These are phyloP conservation scores for Lasioglossum albipes DNA, from an alignment of 1,140 invertebrate genomes.

Conservation along the genomic window DNA sequence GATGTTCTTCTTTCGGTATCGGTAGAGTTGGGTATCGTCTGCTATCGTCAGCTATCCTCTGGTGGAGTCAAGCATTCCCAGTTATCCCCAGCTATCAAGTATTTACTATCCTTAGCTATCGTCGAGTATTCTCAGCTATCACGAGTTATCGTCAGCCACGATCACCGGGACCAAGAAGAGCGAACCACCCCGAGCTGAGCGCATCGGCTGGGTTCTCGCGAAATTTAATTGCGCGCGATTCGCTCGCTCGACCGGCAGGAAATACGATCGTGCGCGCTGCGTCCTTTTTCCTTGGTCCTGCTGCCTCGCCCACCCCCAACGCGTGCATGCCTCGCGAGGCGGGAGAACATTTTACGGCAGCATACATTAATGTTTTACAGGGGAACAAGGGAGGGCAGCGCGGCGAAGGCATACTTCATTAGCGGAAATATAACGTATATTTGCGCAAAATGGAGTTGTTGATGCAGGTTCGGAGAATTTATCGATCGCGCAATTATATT, in stretches of 20 bases:
- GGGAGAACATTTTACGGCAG: constrained; percentile 31
- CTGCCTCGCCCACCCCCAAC: background rate
- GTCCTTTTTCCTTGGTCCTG: background rate
- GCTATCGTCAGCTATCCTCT: too few species aligned
- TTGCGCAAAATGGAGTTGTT: constrained; percentile 41
- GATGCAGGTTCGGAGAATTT: constrained; percentile 45
- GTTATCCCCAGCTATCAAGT: too few species aligned
- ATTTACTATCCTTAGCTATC: too few species aligned
- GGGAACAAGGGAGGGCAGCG: constrained; percentile 20
- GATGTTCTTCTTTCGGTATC: too few species aligned
- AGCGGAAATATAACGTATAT: constrained; percentile 42
- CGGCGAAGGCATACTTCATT: constrained; percentile 41
- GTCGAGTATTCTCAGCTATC: too few species aligned
- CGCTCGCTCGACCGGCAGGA: background rate
- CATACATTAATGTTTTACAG: constrained; percentile 40
- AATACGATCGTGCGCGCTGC: background rate
- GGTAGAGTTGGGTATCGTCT: too few species aligned
- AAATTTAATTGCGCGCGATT: constrained; percentile 48
- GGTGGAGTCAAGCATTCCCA: too few species aligned
- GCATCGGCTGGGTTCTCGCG: constrained; percentile 1
- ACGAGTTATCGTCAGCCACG: too few species aligned
- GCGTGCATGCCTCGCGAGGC: background rate
- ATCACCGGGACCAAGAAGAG: too few species aligned
- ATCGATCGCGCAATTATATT: constrained; percentile 45
- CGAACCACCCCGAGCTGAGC: too few species aligned